Evolutionary conservation across 2,113 vertebrate species (phyloP), one percentile per base, ranked within the genome.

Genomic region (Ptyas mucosa): DNA sequence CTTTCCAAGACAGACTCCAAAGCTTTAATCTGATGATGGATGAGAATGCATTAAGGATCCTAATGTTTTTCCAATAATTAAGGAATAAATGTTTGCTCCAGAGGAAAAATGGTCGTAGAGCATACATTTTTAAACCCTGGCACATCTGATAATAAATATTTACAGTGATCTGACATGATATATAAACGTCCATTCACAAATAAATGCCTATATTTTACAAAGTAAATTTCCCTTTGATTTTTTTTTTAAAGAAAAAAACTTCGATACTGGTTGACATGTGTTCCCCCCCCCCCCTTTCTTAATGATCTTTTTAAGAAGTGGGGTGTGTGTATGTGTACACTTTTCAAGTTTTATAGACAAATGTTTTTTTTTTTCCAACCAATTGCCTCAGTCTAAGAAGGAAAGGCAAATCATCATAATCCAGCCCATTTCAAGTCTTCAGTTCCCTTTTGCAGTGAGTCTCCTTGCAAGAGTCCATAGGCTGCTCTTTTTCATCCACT

Each of bases 151-250:
- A 85, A 46, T 93, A 51, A 61, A 61, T 8, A 5, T 18, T 49
- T 91, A 93, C 21, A 92, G 23, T 52, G n/a, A 54, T 4, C 14
- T 21, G n/a, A 43, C 53, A 86, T 49, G 6, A 11, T 57, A 55
- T 90, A 46, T 93, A 90, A 92, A 95, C 34, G 10, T 8, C 85
- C 54, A 93, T 90, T 93, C 90, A 92, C 54, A 92, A 89, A 15
- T 43, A 88, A 55, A 92, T 69, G 34, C 90, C 14, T 88, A 75
- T 85, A 91, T 57, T 90, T 89, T n/a, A 89, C 90, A 91, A 55
- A 88, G n/a, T 58, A 88, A 93, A 92, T 90, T 46, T 24, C 4
- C 23, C 3, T 0, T 26, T 57, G 21, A 0, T 92, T 49, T 88
- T 95, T 93, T 85, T 91, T 88, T 94, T 94, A 75, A 86, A 81